Evolutionary conservation across 2,113 vertebrate species (phyloP).

Genomic region (Polypterus senegalus): DNA sequence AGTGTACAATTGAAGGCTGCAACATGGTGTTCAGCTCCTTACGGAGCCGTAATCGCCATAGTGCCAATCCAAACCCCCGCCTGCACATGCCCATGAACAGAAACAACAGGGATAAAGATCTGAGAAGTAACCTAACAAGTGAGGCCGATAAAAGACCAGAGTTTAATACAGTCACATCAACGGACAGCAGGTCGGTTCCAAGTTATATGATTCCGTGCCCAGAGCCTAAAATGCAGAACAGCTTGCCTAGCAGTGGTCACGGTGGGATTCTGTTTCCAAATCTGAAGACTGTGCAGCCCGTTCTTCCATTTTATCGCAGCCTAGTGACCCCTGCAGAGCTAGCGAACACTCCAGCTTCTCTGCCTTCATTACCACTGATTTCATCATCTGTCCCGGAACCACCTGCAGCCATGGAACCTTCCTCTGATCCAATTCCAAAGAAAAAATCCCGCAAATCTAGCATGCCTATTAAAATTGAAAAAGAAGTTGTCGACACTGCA

Average conservation of each 20-base stretch:
- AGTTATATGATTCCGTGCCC: constrained; percentile 56
- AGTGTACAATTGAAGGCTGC: constrained; percentile 90
- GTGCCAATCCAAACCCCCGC: constrained; percentile 91
- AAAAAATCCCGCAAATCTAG: constrained; percentile 98
- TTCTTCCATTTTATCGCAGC: constrained; percentile 87
- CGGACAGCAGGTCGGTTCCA: constrained; percentile 54
- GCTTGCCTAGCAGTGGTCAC: constrained; percentile 58
- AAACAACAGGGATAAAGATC: constrained; percentile 87
- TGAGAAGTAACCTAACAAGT: constrained; percentile 52
- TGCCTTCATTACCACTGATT: constrained; percentile 78
- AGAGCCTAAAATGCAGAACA: constrained; percentile 58
- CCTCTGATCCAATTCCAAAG: constrained; percentile 68
- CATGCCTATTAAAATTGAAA: constrained; percentile 96
- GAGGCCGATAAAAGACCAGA: constrained; percentile 54
- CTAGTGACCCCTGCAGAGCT: constrained; percentile 85
- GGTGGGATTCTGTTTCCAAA: constrained; percentile 84
- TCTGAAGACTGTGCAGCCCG: constrained; percentile 89
- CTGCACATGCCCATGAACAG: constrained; percentile 97
- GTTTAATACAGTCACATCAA: constrained; percentile 35
- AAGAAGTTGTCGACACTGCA: constrained; percentile 54
- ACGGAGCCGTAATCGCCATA: constrained; percentile 89
- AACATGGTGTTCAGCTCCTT: constrained; percentile 97
- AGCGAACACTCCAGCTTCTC: constrained; percentile 77
- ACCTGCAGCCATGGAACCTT: constrained; percentile 44
- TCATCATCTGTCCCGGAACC: constrained; percentile 76